phyloP scores from a whole-genome alignment of 37 sponge, comb jelly and placozoan species.

The Chondrilla cf. caribensis region DNA sequence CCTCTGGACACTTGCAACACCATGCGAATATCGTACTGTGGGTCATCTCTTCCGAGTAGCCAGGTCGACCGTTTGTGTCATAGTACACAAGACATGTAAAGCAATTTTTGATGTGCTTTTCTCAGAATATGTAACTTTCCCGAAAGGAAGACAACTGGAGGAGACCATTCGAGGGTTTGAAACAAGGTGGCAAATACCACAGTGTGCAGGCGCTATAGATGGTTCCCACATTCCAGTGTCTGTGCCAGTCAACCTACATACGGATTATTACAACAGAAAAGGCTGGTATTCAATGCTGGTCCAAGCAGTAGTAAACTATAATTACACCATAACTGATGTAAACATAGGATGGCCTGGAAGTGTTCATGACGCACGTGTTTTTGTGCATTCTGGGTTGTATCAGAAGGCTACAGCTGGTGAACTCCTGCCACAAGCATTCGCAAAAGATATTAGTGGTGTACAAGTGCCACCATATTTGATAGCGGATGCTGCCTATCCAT shows the following conservation, averaged over 20 bases:
- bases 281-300: slow-evolving; percentile 33
- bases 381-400: slow-evolving; percentile 32
- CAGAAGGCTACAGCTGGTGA: neutral
- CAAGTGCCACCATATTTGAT: slow-evolving; percentile 7
- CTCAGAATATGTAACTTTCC: neutral
- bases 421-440: slow-evolving; percentile 19
- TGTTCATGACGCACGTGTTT: slow-evolving; percentile 36
- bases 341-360: slow-evolving; percentile 34
- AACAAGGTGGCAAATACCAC: slow-evolving; percentile 28
- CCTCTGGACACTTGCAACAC: slow-evolving; percentile 21
- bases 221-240: slow-evolving; percentile 38
- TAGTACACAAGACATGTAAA: neutral
- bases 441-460: neutral
- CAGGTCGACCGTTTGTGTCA: neutral
- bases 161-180: slow-evolving; percentile 18
- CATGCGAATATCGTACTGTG: slow-evolving; percentile 7
- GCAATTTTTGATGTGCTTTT: neutral
- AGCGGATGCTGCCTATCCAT: slow-evolving; percentile 46
- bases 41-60: slow-evolving; percentile 3
- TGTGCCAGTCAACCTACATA: neutral
- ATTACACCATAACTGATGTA: neutral
- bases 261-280: slow-evolving; percentile 36
- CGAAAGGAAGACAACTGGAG: neutral
- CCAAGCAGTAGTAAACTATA: slow-evolving; percentile 26
- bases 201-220: slow-evolving; percentile 38